These are phyloP conservation scores for Cuculus canorus DNA, from an alignment of 2,797 vertebrate species.

Conservation along the genomic window DNA sequence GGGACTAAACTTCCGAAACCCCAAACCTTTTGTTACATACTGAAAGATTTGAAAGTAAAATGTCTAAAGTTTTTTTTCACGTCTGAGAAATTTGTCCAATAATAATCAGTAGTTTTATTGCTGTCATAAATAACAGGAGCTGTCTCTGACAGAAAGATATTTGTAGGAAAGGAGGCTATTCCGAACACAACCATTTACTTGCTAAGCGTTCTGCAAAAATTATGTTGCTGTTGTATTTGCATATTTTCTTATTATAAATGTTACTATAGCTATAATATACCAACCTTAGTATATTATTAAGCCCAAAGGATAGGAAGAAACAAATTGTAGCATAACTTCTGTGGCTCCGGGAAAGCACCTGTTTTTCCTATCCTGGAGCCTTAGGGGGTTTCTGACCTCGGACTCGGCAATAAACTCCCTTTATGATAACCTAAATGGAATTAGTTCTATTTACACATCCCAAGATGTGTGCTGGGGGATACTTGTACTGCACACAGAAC, in stretches of 20 bases:
- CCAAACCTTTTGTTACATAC: constrained; percentile 4
- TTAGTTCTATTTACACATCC: not conserved
- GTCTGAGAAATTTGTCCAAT: constrained; percentile 19
- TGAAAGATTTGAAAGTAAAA: constrained; percentile 12
- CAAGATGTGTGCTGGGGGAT: not conserved
- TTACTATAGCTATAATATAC: constrained; percentile 23
- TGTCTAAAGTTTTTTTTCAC: not conserved
- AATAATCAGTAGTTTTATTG: constrained; percentile 58
- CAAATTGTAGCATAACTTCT: constrained; percentile 42
- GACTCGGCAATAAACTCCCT: not conserved
- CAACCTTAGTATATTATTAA: not conserved
- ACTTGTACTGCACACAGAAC: not conserved
- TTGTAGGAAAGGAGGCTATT: constrained; percentile 27
- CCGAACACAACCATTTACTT: constrained; percentile 27
- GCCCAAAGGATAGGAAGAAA: constrained; percentile 54
- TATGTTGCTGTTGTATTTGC: constrained; percentile 16
- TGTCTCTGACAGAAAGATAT: constrained; percentile 35
- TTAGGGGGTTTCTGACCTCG: constrained; percentile 38
- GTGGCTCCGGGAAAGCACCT: constrained; percentile 30
- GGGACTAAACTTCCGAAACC: constrained; percentile 39
- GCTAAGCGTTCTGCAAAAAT: constrained; percentile 43
- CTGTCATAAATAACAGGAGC: constrained; percentile 42
- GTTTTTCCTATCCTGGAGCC: constrained; percentile 37
- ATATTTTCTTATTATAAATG: constrained; percentile 37
- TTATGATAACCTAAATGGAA: not conserved